phyloP scores from a whole-genome alignment of 64 coral and sea anemone species.

The Acropora yongei region DNA sequence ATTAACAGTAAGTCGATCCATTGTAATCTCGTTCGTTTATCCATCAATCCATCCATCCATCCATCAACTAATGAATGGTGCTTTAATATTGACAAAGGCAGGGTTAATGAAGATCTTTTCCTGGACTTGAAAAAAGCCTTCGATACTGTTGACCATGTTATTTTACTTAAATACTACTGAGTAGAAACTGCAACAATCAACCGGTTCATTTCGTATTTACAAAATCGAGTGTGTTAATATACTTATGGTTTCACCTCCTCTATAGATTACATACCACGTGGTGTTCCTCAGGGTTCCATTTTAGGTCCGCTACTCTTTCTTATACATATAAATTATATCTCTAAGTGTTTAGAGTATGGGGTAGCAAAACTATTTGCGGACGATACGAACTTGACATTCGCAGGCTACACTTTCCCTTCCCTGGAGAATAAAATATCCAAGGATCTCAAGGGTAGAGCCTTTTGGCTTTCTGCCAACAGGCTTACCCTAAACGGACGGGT shows the following conservation, averaged over 20 bases:
- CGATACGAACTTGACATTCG: too few species aligned
- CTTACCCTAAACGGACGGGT: background rate
- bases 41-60: too few species aligned
- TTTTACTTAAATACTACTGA: background rate
- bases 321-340: background rate
- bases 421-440: background rate
- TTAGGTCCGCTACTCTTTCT: background rate
- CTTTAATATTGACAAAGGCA: background rate
- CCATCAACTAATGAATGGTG: too few species aligned
- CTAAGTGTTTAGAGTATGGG: background rate
- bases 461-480: background rate
- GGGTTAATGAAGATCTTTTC: background rate
- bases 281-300: too few species aligned
- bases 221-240: background rate
- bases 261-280: background rate
- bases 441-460: background rate
- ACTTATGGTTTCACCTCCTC: background rate
- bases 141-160: background rate
- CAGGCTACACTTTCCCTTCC: background rate
- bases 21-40: too few species aligned
- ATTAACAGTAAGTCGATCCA: too few species aligned
- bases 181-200: background rate
- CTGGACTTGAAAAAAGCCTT: background rate
- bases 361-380: background rate
- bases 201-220: background rate